Percentiles rank a stretch among this genome's conserved stretches.
Evolutionary conservation across 2,888 invertebrate genomes (phyloP).

Genomic region (Epinotia ramella): DNA sequence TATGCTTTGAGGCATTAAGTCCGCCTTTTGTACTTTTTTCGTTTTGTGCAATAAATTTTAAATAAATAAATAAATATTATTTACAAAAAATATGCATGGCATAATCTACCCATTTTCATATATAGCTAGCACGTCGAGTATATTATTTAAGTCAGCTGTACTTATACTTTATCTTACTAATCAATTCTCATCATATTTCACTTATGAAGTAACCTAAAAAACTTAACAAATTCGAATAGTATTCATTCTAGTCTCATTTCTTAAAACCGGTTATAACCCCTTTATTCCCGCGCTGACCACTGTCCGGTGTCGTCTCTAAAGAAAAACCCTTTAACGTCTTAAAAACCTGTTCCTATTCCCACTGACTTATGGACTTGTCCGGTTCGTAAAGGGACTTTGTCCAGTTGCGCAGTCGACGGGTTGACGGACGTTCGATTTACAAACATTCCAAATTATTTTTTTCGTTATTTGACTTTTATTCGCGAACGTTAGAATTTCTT

Average conservation of each 20-base stretch:
- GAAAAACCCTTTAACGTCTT: slow-evolving; percentile 55
- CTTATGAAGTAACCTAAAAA: neutral
- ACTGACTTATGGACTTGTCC: slow-evolving; percentile 54
- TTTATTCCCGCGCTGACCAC: slow-evolving; percentile 48
- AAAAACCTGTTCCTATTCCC: slow-evolving; percentile 64
- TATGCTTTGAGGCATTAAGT: too few relatives aligned
- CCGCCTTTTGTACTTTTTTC: too few relatives aligned
- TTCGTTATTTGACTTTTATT: neutral
- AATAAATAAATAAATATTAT: too few relatives aligned
- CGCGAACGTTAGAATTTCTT: neutral
- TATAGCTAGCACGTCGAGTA: too few relatives aligned
- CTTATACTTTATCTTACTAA: too few relatives aligned
- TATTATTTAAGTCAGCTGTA: too few relatives aligned
- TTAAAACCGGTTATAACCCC: slow-evolving; percentile 51
- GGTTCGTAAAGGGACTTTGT: slow-evolving; percentile 46
- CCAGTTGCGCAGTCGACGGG: slow-evolving; percentile 56
- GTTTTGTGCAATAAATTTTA: too few relatives aligned
- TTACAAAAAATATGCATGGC: too few relatives aligned
- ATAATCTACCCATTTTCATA: too few relatives aligned
- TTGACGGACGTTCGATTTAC: slow-evolving; percentile 34
- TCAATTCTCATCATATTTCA: neutral
- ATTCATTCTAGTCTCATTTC: neutral
- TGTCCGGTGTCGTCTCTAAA: slow-evolving; percentile 50
- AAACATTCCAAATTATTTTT: neutral
- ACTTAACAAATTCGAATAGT: neutral